Base-by-base conservation (phyloP, 2,797 vertebrate species). In the Pogonophryne albipinna region DNA sequence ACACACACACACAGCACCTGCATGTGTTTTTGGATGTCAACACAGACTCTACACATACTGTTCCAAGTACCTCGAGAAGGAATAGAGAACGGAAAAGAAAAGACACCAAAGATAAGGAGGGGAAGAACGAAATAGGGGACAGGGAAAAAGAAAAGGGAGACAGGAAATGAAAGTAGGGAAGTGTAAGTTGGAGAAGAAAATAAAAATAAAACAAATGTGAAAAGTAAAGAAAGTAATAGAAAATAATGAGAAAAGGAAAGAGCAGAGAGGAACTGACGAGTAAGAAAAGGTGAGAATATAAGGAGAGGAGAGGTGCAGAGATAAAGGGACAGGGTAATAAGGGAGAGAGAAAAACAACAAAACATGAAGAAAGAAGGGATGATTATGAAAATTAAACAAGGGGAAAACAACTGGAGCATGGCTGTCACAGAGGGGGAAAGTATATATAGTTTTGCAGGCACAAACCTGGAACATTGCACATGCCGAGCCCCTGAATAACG, bases 21-120 rank as follows among this genome's bases (percentile, higher is more conserved):
- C 27, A 27, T 6, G 3, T 17, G 20, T 62, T 66, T 49, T 45
- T 49, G 44, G 31, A 1, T 57, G 27, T 41, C 52, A 52, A 13
- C 65, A 66, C 45, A 10, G 20, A 64, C 27, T 91, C 86, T 81
- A 84, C 89, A 88, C 70, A 82, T 85, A 91, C 85, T 84, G 71
- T 44, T 70, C 60, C 64, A 74, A 72, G 83, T 57, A 78, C 70
- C 55, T 51, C 60, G 65, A 75, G 72, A 64, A 65, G n/a, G 72
- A 61, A 27, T 49, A 41, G 23, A 64, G 15, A 10, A 20, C 10
- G 13, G 3, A 42, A 61, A 5, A 16, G 13, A 41, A 14, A 16
- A 9, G 3, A 66, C 68, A 63, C 1, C 6, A 44, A 45, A 53
- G 17, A 9, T 53, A 53, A 19, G 19, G 16, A 31, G 27, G 52